A percentile compares a stretch with the other conserved stretches of the same genome.
Conservation (phyloP, 1,140 invertebrate species). For the Patella vulgata region DNA sequence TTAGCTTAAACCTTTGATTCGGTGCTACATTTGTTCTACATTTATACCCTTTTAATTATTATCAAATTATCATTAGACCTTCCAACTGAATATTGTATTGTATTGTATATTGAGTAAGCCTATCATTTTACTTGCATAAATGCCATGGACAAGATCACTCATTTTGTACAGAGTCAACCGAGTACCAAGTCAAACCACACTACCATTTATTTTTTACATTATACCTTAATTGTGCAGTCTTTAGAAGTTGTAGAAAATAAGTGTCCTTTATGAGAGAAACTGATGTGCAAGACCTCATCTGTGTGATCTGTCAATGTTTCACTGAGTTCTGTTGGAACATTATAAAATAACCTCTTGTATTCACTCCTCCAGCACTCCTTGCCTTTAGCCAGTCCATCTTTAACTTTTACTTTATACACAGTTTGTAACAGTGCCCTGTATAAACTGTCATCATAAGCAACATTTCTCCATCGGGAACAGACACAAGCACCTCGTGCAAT, state of each 20-base stretch:
- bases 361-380: slow-evolving; percentile 79
- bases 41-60: too few relatives aligned
- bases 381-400: slow-evolving; percentile 71
- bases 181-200: too few relatives aligned
- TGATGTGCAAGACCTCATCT: slow-evolving; percentile 80
- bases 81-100: too few relatives aligned
- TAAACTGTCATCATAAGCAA: slow-evolving; percentile 62
- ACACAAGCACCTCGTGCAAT: slow-evolving; percentile 23
- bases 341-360: slow-evolving; percentile 79
- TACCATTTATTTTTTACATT: too few relatives aligned
- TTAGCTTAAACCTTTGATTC: too few relatives aligned
- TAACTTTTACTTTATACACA: slow-evolving; percentile 14
- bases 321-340: slow-evolving; percentile 79
- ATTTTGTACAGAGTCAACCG: too few relatives aligned
- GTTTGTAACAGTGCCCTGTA: slow-evolving; percentile 66
- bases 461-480: slow-evolving; percentile 12
- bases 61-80: too few relatives aligned
- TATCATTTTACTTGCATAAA: background rate
- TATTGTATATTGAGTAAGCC: background rate
- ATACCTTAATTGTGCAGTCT: slow-evolving; percentile 75
- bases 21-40: too few relatives aligned
- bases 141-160: background rate
- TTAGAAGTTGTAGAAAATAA: slow-evolving; percentile 90
- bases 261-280: slow-evolving; percentile 86
- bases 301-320: slow-evolving; percentile 76